phyloP scores from a whole-genome alignment of 2,113 vertebrate genomes.

The Nematolebias whitei region DNA sequence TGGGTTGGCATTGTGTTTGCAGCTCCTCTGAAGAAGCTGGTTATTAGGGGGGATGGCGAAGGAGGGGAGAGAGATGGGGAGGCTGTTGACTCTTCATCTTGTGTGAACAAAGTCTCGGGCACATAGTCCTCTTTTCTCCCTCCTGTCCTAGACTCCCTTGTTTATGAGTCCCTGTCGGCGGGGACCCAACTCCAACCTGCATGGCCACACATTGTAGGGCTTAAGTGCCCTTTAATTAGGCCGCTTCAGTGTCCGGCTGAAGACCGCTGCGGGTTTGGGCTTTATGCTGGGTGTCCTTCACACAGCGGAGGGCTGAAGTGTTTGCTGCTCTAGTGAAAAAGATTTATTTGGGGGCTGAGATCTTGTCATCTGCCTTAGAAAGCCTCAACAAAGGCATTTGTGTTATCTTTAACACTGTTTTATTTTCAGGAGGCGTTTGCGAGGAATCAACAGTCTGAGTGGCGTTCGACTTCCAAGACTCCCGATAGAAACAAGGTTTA shows the following conservation, averaged over 20 bases:
- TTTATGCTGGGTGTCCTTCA: slow-evolving; percentile 41
- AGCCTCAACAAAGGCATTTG: slow-evolving; percentile 72
- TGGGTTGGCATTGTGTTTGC: slow-evolving; percentile 79
- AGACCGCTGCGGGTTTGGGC: slow-evolving; percentile 67
- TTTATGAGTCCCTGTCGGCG: slow-evolving; percentile 75
- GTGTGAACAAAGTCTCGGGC: slow-evolving; percentile 84
- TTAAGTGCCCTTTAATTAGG: slow-evolving; percentile 88
- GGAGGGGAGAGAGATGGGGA: slow-evolving; percentile 75
- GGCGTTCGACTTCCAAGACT: slow-evolving; percentile 22
- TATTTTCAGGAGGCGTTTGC: slow-evolving; percentile 71
- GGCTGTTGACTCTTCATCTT: slow-evolving; percentile 87
- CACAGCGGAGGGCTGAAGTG: slow-evolving; percentile 70
- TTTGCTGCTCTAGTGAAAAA: slow-evolving; percentile 83
- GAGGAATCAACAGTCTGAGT: slow-evolving; percentile 34
- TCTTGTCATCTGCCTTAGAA: slow-evolving; percentile 70
- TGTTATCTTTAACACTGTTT: slow-evolving; percentile 76
- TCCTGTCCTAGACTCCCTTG: slow-evolving; percentile 71
- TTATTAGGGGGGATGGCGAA: slow-evolving; percentile 76
- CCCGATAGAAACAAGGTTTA: slow-evolving; percentile 30
- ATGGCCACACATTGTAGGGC: slow-evolving; percentile 76
- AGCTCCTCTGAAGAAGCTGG: slow-evolving; percentile 74
- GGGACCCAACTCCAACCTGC: slow-evolving; percentile 77
- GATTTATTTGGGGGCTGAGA: slow-evolving; percentile 72
- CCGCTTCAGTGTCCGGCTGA: slow-evolving; percentile 79
- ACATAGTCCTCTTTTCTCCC: slow-evolving; percentile 70